Evolutionary conservation across 2,113 vertebrate genomes (phyloP), one percentile per base, ranked within the genome.

Genomic region (Austrofundulus limnaeus): DNA sequence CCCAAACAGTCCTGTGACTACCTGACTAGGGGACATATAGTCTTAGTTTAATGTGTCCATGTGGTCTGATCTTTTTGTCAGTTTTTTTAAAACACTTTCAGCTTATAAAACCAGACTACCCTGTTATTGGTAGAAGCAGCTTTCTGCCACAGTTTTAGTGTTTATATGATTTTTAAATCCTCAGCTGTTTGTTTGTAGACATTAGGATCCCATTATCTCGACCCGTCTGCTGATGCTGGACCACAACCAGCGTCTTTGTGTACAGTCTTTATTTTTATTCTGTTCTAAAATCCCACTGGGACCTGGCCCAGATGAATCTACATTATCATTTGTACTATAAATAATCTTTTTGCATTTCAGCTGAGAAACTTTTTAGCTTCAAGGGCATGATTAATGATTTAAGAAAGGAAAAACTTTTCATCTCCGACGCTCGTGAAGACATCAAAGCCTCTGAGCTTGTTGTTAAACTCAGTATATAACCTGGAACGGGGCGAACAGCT

Each of bases 351-450:
- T 83, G 75, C 70, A 66, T 78, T 83, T 72, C 60, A 50, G 71
- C 52, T 61, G 54, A 47, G 63, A 80, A 84, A 82, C 68, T 55
- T 83, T 78, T 38, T 51, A 8, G 59, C 78, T 89, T 82, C 70
- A 85, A 84, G 84, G 85, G 68, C 67, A 68, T 73, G 66, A 86
- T 89, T 86, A 90, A 90, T 88, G 76, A 90, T 89, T n/a, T 85
- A 72, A 88, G 70, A 70, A 67, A 64, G 51, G 77, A 83, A 78
- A 81, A 77, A 77, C 51, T 55, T 78, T 72, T 84, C 59, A 60
- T 84, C 81, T 87, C 59, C 78, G 74, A 86, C 70, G 76, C 69
- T 78, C 51, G 60, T 31, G 19, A 61, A 81, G 60, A 85, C 81
- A 75, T 85, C 81, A 88, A 88, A 89, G 85, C 74, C 28, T 17